These are phyloP conservation scores for Saccopteryx leptura DNA, from an alignment of 2,113 vertebrate species.

Conservation along the genomic window DNA sequence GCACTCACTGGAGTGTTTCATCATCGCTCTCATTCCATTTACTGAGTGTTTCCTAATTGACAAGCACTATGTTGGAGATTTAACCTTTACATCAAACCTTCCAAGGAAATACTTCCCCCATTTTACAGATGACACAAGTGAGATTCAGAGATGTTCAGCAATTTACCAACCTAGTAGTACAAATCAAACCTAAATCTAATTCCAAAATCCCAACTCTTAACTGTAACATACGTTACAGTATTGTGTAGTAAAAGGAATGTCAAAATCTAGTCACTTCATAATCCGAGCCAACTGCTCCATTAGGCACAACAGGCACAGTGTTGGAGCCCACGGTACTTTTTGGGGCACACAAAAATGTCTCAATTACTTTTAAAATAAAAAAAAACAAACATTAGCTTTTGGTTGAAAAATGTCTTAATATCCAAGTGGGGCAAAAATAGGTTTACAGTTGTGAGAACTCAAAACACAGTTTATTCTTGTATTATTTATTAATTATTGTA, in stretches of 20 bases:
- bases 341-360: background rate
- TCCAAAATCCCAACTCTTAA: background rate
- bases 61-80: background rate
- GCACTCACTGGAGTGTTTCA: background rate
- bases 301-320: background rate
- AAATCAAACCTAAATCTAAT: background rate
- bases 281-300: background rate
- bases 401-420: background rate
- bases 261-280: fast-evolving
- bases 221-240: fast-evolving
- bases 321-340: background rate
- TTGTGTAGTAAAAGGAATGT: background rate
- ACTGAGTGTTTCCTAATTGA: background rate
- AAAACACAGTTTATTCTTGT: background rate
- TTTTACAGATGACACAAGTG: background rate
- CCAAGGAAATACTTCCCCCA: background rate
- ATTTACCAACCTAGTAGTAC: background rate
- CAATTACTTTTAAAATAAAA: background rate
- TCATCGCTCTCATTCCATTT: background rate
- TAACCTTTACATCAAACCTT: background rate
- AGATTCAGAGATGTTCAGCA: background rate
- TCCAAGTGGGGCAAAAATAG: background rate
- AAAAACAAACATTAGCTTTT: background rate
- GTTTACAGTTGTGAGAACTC: background rate
- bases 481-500: background rate